These are phyloP conservation scores for Tetrapedia diversipes DNA, from an alignment of 2,888 invertebrate species.

Conservation along the genomic window DNA sequence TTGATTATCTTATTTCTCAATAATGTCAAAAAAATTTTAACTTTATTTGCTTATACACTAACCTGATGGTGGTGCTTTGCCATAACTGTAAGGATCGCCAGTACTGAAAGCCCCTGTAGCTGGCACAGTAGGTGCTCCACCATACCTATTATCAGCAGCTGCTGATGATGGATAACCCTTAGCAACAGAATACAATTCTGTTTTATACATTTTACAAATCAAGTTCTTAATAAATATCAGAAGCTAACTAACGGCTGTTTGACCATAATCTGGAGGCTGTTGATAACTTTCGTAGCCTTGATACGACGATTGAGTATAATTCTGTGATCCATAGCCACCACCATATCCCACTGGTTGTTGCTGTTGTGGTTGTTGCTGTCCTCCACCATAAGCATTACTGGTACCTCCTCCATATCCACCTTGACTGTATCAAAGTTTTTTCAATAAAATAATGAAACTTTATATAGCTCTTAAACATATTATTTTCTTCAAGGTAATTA, in stretches of 20 bases:
- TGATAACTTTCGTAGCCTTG: conserved; percentile 81
- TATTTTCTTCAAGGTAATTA: not conserved
- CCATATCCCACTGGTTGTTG: conserved; percentile 76
- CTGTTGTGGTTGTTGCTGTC: conserved; percentile 75
- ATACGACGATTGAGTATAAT: conserved; percentile 79
- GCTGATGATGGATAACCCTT: conserved; percentile 80
- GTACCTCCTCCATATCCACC: conserved; percentile 78
- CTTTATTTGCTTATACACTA: conserved; percentile 27
- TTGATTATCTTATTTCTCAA: not conserved
- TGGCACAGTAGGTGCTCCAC: conserved; percentile 77
- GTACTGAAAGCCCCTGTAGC: conserved; percentile 77
- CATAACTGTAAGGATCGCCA: conserved; percentile 81
- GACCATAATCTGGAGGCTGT: conserved; percentile 80
- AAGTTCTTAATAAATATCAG: not conserved
- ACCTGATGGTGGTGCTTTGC: conserved; percentile 81
- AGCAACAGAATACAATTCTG: not conserved
- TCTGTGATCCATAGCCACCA: conserved; percentile 76
- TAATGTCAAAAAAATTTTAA: not conserved
- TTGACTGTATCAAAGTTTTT: conserved; percentile 67
- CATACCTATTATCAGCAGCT: conserved; percentile 79
- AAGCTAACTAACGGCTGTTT: conserved; percentile 75
- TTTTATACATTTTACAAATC: not conserved
- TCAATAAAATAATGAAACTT: not conserved
- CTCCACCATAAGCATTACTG: conserved; percentile 77
- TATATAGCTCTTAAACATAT: not conserved